These are phyloP conservation scores for Ochlodes sylvanus DNA, from an alignment of 2,888 invertebrate species.

Conservation along the genomic window DNA sequence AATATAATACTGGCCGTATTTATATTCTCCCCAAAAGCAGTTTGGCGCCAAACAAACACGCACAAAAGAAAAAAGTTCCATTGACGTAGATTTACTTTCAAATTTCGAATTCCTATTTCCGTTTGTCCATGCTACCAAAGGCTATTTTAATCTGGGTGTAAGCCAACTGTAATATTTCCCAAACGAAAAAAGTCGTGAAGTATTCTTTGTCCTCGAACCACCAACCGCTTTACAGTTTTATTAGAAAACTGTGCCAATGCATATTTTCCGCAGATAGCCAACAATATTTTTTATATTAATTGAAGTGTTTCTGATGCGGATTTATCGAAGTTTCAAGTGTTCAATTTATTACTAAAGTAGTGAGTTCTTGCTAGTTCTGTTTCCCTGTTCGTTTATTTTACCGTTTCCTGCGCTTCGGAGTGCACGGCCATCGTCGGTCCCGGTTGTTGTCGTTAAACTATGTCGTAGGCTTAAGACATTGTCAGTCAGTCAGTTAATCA, in stretches of 20 bases:
- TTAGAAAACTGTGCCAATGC: constrained; percentile 38
- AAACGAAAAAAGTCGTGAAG: constrained; percentile 29
- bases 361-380: too few species aligned
- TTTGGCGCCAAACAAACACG: too few species aligned
- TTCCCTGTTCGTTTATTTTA: too few species aligned
- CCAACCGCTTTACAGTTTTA: constrained; percentile 21
- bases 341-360: background rate
- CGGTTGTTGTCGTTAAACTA: too few species aligned
- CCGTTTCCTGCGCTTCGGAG: too few species aligned
- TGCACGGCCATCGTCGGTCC: too few species aligned
- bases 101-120: constrained; percentile 5
- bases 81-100: constrained; percentile 12
- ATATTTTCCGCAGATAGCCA: constrained; percentile 15
- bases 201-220: constrained; percentile 22
- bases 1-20: too few species aligned
- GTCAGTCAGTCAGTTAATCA: too few species aligned
- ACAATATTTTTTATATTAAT: constrained; percentile 11
- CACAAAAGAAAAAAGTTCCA: background rate
- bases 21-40: too few species aligned
- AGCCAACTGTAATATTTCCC: constrained; percentile 34
- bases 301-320: background rate
- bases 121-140: constrained; percentile 22
- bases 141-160: constrained; percentile 35
- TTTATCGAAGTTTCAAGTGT: background rate
- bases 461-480: too few species aligned